Evolutionary conservation across 92 coral and sea anemone genomes (phyloP), one percentile per base, ranked within the genome.

Genomic region (Zoanthus sansibaricus): DNA sequence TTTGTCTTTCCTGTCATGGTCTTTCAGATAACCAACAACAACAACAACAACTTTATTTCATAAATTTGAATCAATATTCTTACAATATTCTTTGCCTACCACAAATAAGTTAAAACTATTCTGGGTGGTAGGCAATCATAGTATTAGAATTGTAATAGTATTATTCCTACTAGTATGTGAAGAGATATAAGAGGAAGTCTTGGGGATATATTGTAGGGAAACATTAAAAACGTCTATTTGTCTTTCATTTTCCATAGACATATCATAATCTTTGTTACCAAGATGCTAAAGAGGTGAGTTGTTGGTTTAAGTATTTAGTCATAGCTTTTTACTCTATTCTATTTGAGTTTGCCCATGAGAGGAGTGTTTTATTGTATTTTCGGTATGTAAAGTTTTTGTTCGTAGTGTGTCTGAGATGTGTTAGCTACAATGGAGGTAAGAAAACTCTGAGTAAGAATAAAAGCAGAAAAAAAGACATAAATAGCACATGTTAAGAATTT

Each of bases 281-380:
- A 90, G 99, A 97, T 91, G 96, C 96, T 15, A 93, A 89, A 83
- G 96, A 97, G 99, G 99, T 97, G 89, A 86, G 98, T 46, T 70
- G 6, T 52, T 25, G 18, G 61, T 11, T 37, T 25, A 0, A 20
- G 58, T 62, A 37, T 47, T 76, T 71, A 30, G 31, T 37, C 0
- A 46, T 78, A 33, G 30, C 15, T 69, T 17, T 5, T 17, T 44
- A 49, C 51, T 52, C 54, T 0, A 17, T 5, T 59, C 7, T 6
- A n/a, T 21, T 16, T 1, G 8, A 61, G 0, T 14, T 0, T 61
- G 52, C 42, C 42, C 42, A 2, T 58, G 64, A 12, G 6, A 58
- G 15, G 17, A 58, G 64, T 58, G 1, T 4, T 14, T 15, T 25
- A 25, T 16, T 12, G 6, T 14, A 58, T 58, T 5, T 58, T 7